Evolutionary conservation across 1,140 invertebrate genomes (phyloP), one percentile per base, ranked within the genome.

Genomic region (Brachionus angularis): DNA sequence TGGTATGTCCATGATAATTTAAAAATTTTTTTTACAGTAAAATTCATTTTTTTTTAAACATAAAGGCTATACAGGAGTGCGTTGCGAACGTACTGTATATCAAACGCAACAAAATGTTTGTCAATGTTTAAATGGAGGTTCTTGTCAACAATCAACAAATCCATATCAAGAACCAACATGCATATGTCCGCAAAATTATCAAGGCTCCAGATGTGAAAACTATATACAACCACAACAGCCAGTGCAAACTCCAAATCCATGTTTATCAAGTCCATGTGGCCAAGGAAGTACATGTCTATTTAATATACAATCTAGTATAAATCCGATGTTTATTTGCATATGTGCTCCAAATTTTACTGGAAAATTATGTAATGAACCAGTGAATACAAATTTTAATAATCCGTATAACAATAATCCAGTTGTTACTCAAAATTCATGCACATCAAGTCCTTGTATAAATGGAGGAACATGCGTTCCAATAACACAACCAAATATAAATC

Each of bases 391-490:
- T n/a, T n/a, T n/a, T n/a, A n/a, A n/a, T n/a, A n/a, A n/a, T n/a
- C n/a, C n/a, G n/a, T n/a, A 34, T 18, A 55, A 33, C 8, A 53
- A 53, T 29, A 87, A 88, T 74, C 95, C 91, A 82, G 52, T 27
- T 21, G 27, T 21, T 3, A 7, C 8, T 33, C 31, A 18, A 14
- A 55, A 55, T 34, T 31, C 34, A 42, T 42, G 36, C 29, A 18
- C 5, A 5, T 36, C 14, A 21, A 34, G 23, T 1, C 78, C 92
- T 0, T 98, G 95, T 80, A 93, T 94, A 81, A 93, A 97, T 77
- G 93, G 92, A 0, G 94, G 93, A 27, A 97, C 93, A 0, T 98
- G 95, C 79, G 90, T 94, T 74, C 84, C 91, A n/a, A 92, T 96
- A 29, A 93, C 91, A 10, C 88, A 89, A 0, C 78, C 87, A 39